A percentile compares a stretch with the other conserved stretches of the same genome.
These are phyloP conservation scores for Clusia tigrina DNA, from an alignment of 2,888 invertebrate genomes.

Conservation along the genomic window DNA sequence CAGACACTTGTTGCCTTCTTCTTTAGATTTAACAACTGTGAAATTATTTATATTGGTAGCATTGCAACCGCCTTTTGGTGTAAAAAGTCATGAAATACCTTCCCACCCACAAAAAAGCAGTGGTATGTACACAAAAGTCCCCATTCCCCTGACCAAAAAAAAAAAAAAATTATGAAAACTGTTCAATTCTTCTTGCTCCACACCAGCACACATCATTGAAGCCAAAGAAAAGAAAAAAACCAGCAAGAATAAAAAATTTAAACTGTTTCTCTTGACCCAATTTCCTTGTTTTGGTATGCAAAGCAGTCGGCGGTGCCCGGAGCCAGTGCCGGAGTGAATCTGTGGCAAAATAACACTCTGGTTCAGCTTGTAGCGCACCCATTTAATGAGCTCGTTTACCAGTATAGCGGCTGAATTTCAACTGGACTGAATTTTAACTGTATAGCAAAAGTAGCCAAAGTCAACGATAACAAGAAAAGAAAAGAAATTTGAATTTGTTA, in stretches of 20 bases:
- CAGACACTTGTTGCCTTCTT: too few relatives aligned
- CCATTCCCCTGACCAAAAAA: too few relatives aligned
- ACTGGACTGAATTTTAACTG: conserved; percentile 4
- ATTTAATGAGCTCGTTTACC: conserved; percentile 5
- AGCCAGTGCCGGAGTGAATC: neutral
- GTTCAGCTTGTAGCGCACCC: conserved; percentile 13
- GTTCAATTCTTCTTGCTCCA: too few relatives aligned
- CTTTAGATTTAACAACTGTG: too few relatives aligned
- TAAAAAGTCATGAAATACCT: too few relatives aligned
- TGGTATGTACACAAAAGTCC: too few relatives aligned
- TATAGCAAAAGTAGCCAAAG: neutral
- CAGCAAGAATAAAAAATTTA: neutral
- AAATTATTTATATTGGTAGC: too few relatives aligned
- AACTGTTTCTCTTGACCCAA: conserved; percentile 21
- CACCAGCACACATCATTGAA: neutral
- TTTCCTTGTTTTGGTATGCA: conserved; percentile 28
- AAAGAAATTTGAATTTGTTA: conserved; percentile 3
- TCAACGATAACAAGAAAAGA: neutral
- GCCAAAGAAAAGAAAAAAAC: neutral
- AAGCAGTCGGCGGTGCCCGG: conserved; percentile 1
- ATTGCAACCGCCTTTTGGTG: too few relatives aligned
- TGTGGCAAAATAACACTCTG: conserved; percentile 10
- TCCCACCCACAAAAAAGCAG: too few relatives aligned
- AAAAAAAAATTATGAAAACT: too few relatives aligned
- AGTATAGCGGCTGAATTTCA: neutral